Base-by-base conservation (phyloP, 2,797 vertebrate genomes). In the Danio aesculapii region DNA sequence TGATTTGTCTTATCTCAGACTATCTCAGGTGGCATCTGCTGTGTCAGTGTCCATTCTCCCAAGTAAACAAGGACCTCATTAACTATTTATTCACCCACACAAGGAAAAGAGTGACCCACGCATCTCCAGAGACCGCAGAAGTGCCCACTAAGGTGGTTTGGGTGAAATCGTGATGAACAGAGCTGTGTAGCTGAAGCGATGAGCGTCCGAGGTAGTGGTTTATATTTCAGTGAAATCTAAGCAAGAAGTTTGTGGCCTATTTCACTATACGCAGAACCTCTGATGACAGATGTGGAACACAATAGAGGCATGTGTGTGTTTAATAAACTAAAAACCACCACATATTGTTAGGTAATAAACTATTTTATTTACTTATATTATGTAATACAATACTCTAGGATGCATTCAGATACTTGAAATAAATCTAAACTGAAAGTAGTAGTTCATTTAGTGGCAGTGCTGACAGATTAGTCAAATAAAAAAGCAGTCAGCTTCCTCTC, bases 61-160 rank as follows among this genome's bases (percentile, higher is more conserved):
- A 90, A 92, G 90, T 90, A 92, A 94, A 94, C 90, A 91, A 86
- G 79, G 84, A 16, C 86, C 89, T 91, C 90, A 93, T 93, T 88
- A 94, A 94, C 67, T 90, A 94, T 94, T 92, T 79, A 93, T 92
- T 85, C 88, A 81, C 76, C 83, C 82, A 85, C 81, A 86, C 83
- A 82, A 72, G 47, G 53, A 70, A 81, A 86, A 81, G 63, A 61
- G 81, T 58, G 83, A 67, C 70, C 85, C 85, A 83, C 67, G 76
- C 74, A 79, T 84, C 82, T 83, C 80, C 74, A 19, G 44, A 50
- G 64, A 41, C 55, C 47, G 2, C 47, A 41, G 44, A 81, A 69
- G 4, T 81, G 81, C 16, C 71, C 70, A 79, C 69, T 69, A 21
- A 81, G 49, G 44, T 7, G 6, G 11, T 78, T 70, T 67, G 55